Evolutionary conservation across 1,140 invertebrate genomes (phyloP).

Genomic region (Bombus pascuorum): DNA sequence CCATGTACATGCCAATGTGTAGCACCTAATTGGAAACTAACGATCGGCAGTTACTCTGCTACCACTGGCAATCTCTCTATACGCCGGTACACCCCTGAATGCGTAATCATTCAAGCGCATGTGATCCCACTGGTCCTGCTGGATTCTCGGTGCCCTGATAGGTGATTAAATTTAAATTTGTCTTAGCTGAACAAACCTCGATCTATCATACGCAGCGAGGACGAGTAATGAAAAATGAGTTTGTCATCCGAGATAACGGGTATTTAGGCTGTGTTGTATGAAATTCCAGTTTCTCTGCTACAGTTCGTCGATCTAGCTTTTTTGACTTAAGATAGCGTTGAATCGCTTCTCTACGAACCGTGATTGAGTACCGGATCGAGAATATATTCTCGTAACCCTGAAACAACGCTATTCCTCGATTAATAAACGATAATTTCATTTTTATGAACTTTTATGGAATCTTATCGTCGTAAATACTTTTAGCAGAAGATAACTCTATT

Average conservation of each 20-base stretch:
- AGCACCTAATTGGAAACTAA: conserved; percentile 66
- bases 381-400: too few species aligned
- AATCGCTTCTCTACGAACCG: not conserved
- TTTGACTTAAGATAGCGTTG: not conserved
- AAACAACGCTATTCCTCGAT: not conserved
- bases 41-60: conserved; percentile 51
- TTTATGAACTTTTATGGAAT: too few species aligned
- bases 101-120: conserved; percentile 52
- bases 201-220: conserved; percentile 28
- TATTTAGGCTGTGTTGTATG: conserved; percentile 21
- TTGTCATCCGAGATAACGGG: conserved; percentile 44
- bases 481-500: too few species aligned
- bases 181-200: conserved; percentile 43
- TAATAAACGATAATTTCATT: not conserved
- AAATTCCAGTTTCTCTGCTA: conserved; percentile 2
- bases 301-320: not conserved
- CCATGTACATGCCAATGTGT: not conserved
- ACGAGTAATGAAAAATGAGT: conserved; percentile 50
- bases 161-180: conserved; percentile 61
- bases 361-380: not conserved
- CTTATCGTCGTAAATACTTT: not conserved
- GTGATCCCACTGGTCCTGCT: conserved; percentile 27
- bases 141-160: conserved; percentile 26
- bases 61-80: conserved; percentile 25
- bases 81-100: conserved; percentile 28